These are phyloP conservation scores for Hyperoplus immaculatus DNA, from an alignment of 2,797 vertebrate genomes.

Conservation along the genomic window DNA sequence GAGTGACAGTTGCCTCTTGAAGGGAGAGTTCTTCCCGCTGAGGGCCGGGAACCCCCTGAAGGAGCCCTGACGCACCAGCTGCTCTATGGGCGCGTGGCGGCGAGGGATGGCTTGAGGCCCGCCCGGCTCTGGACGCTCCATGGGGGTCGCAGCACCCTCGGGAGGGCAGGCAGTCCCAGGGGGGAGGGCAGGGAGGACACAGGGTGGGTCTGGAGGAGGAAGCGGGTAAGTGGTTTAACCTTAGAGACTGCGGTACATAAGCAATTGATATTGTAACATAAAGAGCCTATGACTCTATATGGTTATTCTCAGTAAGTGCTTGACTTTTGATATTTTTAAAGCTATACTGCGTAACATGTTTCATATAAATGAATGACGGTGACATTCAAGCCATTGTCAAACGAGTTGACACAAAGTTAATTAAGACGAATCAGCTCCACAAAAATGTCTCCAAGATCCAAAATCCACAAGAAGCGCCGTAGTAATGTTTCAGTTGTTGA, in stretches of 20 bases:
- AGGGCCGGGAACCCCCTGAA: constrained; percentile 94
- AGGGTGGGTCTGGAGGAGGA: constrained; percentile 74
- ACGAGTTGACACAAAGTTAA: too few relatives aligned
- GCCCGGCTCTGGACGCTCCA: constrained; percentile 87
- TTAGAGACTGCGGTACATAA: too few relatives aligned
- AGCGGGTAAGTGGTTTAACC: neutral
- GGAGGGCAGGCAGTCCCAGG: constrained; percentile 88
- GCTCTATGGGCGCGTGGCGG: constrained; percentile 94
- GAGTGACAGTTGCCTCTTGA: constrained; percentile 94
- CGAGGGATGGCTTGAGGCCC: constrained; percentile 92
- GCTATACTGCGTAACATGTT: too few relatives aligned
- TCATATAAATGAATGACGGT: too few relatives aligned
- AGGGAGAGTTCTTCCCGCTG: constrained; percentile 94
- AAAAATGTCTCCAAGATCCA: too few relatives aligned
- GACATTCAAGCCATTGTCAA: too few relatives aligned
- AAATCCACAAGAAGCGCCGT: too few relatives aligned
- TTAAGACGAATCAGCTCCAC: too few relatives aligned
- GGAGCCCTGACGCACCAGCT: constrained; percentile 94
- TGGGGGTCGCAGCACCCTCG: constrained; percentile 88
- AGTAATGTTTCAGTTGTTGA: too few relatives aligned
- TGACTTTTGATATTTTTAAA: neutral
- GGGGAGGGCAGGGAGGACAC: constrained; percentile 74
- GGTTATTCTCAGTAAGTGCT: neutral
- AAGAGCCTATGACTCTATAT: neutral
- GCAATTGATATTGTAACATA: neutral